Conservation (phyloP, 2,113 vertebrate species). For the Mobula hypostoma region DNA sequence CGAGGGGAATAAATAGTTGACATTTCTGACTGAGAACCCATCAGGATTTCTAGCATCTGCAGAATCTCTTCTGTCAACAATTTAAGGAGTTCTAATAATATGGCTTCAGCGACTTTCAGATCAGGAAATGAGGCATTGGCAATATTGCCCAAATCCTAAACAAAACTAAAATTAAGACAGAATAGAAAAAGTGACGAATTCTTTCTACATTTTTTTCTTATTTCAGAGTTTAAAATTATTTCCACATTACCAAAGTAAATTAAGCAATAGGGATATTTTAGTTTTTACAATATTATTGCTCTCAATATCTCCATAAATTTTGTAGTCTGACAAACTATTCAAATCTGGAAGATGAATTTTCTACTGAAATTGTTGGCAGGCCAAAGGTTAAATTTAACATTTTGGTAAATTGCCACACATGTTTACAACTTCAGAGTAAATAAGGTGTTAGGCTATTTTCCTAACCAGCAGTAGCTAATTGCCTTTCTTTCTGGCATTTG, state of each 20-base stretch:
- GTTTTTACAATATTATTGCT: background rate
- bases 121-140: background rate
- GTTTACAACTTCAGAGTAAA: constrained; percentile 30
- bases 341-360: background rate
- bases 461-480: constrained; percentile 45
- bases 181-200: background rate
- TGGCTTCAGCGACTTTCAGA: background rate
- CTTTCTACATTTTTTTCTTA: background rate
- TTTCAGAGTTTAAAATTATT: background rate
- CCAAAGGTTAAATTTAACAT: background rate
- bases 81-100: background rate
- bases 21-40: too few species aligned
- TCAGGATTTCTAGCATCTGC: too few species aligned
- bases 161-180: background rate
- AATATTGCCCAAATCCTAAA: background rate
- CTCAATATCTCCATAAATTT: too few species aligned
- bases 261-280: background rate
- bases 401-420: constrained; percentile 11
- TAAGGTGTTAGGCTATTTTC: constrained; percentile 38
- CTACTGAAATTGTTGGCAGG: background rate
- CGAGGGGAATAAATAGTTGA: too few species aligned
- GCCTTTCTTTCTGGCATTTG: constrained; percentile 50
- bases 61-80: background rate
- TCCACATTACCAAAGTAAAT: background rate
- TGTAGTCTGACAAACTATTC: background rate